These are phyloP conservation scores for Scelioninae gen. 2 DNA, from an alignment of 2,888 invertebrate species.

Conservation along the genomic window DNA sequence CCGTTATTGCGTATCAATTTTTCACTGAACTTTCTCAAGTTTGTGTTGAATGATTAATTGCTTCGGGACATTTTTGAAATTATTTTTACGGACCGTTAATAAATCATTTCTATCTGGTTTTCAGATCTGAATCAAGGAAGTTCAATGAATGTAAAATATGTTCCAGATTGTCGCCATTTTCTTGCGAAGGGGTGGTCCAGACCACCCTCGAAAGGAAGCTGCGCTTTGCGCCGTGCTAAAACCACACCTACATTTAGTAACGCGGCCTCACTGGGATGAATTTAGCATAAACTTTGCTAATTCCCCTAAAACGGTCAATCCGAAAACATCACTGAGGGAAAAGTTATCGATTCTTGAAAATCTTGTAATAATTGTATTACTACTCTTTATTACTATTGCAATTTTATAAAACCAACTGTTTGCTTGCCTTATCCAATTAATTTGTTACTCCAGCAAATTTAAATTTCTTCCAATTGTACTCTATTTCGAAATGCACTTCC, in stretches of 20 bases:
- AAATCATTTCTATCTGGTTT: constrained; percentile 7
- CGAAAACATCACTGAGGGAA: too few relatives aligned
- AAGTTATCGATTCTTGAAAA: too few relatives aligned
- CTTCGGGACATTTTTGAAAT: neutral
- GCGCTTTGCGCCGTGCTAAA: constrained; percentile 47
- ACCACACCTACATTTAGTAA: constrained; percentile 53
- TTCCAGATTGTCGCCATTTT: constrained; percentile 52
- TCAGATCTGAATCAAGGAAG: constrained; percentile 16
- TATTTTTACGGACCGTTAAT: neutral
- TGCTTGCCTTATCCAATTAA: too few relatives aligned
- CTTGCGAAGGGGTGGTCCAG: constrained; percentile 56
- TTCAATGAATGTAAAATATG: constrained; percentile 38
- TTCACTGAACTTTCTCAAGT: neutral
- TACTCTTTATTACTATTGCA: too few relatives aligned
- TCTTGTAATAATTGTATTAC: too few relatives aligned
- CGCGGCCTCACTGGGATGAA: neutral
- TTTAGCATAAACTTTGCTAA: neutral
- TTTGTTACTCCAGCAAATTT: too few relatives aligned
- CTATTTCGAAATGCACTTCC: too few relatives aligned
- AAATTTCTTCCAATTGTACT: too few relatives aligned
- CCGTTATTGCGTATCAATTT: neutral
- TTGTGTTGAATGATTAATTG: neutral
- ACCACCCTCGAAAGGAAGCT: constrained; percentile 55
- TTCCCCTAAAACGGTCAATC: too few relatives aligned
- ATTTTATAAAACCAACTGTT: too few relatives aligned